phyloP scores from a whole-genome alignment of 2,797 vertebrate species.

The Merluccius polli region DNA sequence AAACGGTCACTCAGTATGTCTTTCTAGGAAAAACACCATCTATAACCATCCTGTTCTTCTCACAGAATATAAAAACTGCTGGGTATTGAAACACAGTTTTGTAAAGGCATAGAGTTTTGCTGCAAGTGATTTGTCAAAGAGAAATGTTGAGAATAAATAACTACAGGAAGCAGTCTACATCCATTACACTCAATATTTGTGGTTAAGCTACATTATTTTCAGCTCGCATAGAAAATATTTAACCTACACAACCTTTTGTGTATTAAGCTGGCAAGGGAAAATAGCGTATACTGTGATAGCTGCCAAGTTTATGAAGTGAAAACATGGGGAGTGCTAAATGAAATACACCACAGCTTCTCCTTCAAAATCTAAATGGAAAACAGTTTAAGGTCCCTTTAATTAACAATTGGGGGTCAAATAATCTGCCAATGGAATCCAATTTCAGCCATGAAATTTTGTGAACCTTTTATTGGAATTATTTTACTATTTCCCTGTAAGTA shows the following conservation, averaged over 20 bases:
- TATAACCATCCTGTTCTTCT: background rate
- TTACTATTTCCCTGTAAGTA: background rate
- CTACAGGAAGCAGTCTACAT: conserved; percentile 2
- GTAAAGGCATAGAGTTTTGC: background rate
- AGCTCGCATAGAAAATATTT: conserved; percentile 28
- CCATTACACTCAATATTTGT: conserved; percentile 17
- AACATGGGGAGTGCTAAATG: background rate
- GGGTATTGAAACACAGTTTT: background rate
- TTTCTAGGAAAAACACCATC: background rate
- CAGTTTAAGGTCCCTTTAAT: background rate
- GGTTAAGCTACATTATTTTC: conserved; percentile 11
- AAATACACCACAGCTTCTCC: background rate
- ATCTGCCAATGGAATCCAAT: background rate
- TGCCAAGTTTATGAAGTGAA: conserved; percentile 3
- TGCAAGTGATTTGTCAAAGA: background rate
- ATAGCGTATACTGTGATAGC: conserved; percentile 20
- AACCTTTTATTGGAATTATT: background rate
- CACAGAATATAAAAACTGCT: background rate
- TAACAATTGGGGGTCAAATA: background rate
- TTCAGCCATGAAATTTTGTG: background rate
- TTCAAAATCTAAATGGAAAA: background rate
- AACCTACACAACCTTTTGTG: conserved; percentile 3
- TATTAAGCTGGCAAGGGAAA: conserved; percentile 18
- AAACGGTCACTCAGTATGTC: background rate
- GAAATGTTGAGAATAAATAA: conserved; percentile 8